phyloP scores from a whole-genome alignment of 2,797 vertebrate species.

The Crypturellus tataupa region DNA sequence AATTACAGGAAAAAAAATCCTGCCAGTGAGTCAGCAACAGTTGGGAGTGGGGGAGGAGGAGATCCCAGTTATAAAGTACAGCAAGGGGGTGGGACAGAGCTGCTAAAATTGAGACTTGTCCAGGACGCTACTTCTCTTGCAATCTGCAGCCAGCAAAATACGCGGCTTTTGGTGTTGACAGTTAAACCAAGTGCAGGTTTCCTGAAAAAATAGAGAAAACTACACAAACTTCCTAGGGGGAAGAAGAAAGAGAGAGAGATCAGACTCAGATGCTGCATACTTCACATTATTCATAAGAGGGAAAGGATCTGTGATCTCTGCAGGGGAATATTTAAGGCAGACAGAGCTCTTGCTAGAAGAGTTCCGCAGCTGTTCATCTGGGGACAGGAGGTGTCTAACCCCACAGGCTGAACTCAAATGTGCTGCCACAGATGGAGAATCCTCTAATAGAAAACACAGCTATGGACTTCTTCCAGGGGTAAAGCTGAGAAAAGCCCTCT shows the following conservation, averaged over 20 bases:
- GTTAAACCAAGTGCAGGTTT: background rate
- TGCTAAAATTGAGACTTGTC: background rate
- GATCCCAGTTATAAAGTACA: background rate
- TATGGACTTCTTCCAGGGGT: background rate
- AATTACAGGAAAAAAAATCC: background rate
- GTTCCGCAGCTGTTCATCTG: background rate
- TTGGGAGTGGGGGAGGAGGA: background rate
- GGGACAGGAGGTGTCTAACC: background rate
- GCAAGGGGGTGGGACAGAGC: background rate
- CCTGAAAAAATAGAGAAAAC: background rate
- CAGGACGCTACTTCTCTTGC: background rate
- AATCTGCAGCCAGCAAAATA: background rate
- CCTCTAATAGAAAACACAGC: background rate
- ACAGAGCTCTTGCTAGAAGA: background rate
- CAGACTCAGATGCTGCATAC: background rate
- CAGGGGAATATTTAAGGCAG: too few relatives aligned
- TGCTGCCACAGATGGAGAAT: background rate
- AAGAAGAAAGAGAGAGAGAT: background rate
- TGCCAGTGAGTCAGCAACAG: constrained; percentile 2
- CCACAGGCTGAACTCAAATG: background rate
- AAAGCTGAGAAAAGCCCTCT: background rate
- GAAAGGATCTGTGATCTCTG: background rate
- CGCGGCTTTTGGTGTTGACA: background rate
- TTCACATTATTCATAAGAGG: background rate
- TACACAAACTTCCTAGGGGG: background rate